These are phyloP conservation scores for Chydorus sphaericus DNA, from an alignment of 2,888 invertebrate species.

Conservation along the genomic window DNA sequence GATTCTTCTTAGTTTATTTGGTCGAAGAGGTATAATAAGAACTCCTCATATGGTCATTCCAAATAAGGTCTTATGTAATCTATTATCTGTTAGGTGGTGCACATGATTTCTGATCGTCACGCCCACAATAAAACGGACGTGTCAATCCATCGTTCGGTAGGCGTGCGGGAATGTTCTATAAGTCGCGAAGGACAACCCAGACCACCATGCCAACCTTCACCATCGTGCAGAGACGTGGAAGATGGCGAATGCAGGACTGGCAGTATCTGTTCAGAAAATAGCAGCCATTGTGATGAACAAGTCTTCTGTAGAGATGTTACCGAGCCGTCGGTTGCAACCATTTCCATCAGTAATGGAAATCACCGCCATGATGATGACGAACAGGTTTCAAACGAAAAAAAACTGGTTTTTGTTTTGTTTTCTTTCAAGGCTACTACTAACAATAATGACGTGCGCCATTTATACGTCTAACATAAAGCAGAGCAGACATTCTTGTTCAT, in stretches of 20 bases:
- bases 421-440: too few relatives aligned
- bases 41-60: too few relatives aligned
- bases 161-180: conserved; percentile 34
- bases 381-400: too few relatives aligned
- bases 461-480: too few relatives aligned
- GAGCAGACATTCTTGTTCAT: too few relatives aligned
- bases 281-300: neutral
- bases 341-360: neutral
- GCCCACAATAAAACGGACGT: conserved; percentile 23
- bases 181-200: conserved; percentile 8
- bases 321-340: neutral
- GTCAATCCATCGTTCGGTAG: conserved; percentile 38
- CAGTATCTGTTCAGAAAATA: conserved; percentile 7
- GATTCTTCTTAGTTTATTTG: conserved; percentile 60
- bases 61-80: too few relatives aligned
- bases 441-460: too few relatives aligned
- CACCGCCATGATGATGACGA: neutral
- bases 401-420: too few relatives aligned
- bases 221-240: neutral
- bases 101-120: conserved; percentile 34
- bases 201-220: neutral
- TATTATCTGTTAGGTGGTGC: too few relatives aligned
- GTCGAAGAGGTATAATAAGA: conserved; percentile 66
- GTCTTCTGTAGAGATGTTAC: neutral
- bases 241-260: neutral